Base-by-base conservation (phyloP, 2,888 invertebrate species). In the Diabrotica balteata region DNA sequence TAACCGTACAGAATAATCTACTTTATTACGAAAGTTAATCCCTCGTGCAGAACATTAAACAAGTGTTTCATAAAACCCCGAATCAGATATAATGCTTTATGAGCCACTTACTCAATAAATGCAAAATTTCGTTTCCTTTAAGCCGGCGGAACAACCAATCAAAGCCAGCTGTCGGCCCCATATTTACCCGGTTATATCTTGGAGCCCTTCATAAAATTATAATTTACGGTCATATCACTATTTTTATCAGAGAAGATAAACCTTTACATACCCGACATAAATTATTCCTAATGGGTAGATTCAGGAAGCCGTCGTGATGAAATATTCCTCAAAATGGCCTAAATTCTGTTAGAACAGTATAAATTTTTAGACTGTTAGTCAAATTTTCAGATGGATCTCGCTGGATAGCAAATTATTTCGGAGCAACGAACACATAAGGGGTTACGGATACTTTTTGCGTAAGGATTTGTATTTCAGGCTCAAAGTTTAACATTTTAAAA, bases 221-320 rank as follows among this genome's bases (percentile, higher is more conserved):
- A 54, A 69, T 69, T 52, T 57, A 63, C 54, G 69, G 54, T 49
- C 50, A 66, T 62, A 69, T 69, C 68, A 69, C 59, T 66, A 69
- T 66, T 69, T 66, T 69, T 60, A 55, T 69, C 63, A 59, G 66
- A 59, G 62, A 51, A 66, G 64, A 72, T 72, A 69, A 69, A 69
- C 63, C 66, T 57, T 63, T 66, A 90, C 86, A 78, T 86, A 79
- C 76, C 80, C 59, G 77, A 32, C 81, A 57, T 73, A 73, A 72
- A 69, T 75, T 66, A 67, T 69, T 69, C 65, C 45, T 66, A 73
- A 70, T 71, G 69, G 68, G 64, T 67, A 54, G 70, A 75, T 76
- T 76, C 79, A 77, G 78, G 78, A 76, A 74, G 69, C 71, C 70
- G 70, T 75, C 75, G 74, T 80, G 79, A 77, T 79, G 75, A 75